A percentile compares a stretch with the other conserved stretches of the same genome.
These are phyloP conservation scores for Cebidichthys violaceus DNA, from an alignment of 2,113 vertebrate genomes.

Conservation along the genomic window DNA sequence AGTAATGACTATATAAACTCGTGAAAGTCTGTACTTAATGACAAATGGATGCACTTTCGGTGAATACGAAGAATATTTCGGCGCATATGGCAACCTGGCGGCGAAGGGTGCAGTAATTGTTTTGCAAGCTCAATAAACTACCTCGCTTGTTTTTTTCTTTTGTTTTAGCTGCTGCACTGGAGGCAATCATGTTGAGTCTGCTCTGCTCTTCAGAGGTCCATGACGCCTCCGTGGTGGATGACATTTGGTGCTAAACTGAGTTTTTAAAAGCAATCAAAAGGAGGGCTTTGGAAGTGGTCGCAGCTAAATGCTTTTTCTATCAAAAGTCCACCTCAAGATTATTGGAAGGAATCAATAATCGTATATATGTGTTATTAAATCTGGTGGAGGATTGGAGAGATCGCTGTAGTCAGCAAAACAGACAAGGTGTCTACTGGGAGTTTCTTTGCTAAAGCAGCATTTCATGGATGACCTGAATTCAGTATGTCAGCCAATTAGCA, in stretches of 20 bases:
- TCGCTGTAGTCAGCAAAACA: slow-evolving; percentile 33
- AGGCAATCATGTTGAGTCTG: slow-evolving; percentile 41
- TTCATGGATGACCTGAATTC: neutral
- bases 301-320: slow-evolving; percentile 47
- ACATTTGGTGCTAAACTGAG: neutral
- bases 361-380: slow-evolving; percentile 32
- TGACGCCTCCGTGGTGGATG: slow-evolving; percentile 33
- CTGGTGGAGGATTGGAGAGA: slow-evolving; percentile 20
- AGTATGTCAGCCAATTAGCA: neutral
- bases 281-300: slow-evolving; percentile 25
- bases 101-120: slow-evolving; percentile 52
- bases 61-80: slow-evolving; percentile 42
- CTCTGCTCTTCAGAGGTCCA: slow-evolving; percentile 18
- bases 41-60: slow-evolving; percentile 53
- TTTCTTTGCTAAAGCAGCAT: neutral
- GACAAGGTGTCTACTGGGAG: slow-evolving; percentile 23
- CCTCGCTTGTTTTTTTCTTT: slow-evolving; percentile 2
- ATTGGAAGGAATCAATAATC: slow-evolving; percentile 52
- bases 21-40: slow-evolving; percentile 58
- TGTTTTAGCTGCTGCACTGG: slow-evolving; percentile 45
- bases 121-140: slow-evolving; percentile 52
- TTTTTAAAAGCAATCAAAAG: slow-evolving; percentile 45
- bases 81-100: slow-evolving; percentile 7
- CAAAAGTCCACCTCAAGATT: slow-evolving; percentile 31
- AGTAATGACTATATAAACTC: slow-evolving; percentile 61